Evolutionary conservation across 2,888 invertebrate genomes (phyloP), one percentile per base, ranked within the genome.

Genomic region (Lithodes maja): DNA sequence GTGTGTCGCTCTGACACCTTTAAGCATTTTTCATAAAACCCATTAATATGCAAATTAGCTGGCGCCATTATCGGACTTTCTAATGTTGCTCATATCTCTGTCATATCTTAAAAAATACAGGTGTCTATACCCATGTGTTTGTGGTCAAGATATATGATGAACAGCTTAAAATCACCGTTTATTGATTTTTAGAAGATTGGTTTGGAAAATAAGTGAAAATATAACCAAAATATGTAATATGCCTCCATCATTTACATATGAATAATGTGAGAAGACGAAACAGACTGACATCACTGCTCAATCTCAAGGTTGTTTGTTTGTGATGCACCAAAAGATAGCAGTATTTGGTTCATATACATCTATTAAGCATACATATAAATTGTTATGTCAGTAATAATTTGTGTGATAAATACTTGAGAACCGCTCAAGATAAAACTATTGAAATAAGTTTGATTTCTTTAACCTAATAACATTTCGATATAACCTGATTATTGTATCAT

Each of bases 41-140:
- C 74, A 74, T 74, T 74, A n/a, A 74, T 74, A 74, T 74, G 74
- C 74, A 74, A 74, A 74, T 74, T 74, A n/a, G 12, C 74, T 74
- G n/a, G 7, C 74, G 74, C 33, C 74, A 74, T 74, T 17, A 74
- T 74, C 74, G 33, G n/a, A 74, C 5, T n/a, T 74, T 74, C 74
- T 17, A 74, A 74, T 74, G 5, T 74, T 74, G 74, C 33, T n/a
- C 74, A 74, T 17, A 74, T 74, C 7, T 74, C 74, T 74, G 12
- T 74, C 7, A n/a, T 7, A 3, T 74, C 74, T 74, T 74, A n/a
- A 17, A n/a, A 74, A 12, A 74, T 5, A 74, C 3, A 74, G 12
- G 74, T 15, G 74, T 74, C 74, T 74, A 74, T 74, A n/a, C 74
- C 74, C 74, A 74, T 74, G 74, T 74, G 5, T 74, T 74, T 1